Evolutionary conservation across 2,113 vertebrate genomes (phyloP).

Genomic region (Menura novaehollandiae): DNA sequence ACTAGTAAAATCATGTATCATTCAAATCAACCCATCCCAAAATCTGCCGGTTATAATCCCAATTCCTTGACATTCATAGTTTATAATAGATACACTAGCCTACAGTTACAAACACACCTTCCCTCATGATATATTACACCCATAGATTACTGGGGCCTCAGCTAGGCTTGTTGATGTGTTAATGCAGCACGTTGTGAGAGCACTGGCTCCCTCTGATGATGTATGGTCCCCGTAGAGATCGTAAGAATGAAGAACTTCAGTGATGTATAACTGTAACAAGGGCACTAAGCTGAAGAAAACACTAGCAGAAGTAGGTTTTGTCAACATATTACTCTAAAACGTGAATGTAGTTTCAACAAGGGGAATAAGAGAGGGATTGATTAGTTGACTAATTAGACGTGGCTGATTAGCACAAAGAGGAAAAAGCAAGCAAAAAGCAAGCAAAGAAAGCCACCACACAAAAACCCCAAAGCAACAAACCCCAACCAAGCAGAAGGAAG

Average conservation of each 20-base stretch:
- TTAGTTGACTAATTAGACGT: neutral
- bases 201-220: neutral
- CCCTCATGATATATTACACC: neutral
- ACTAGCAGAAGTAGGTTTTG: neutral
- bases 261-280: neutral
- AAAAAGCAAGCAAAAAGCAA: neutral
- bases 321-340: neutral
- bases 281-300: neutral
- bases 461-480: neutral
- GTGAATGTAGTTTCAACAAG: neutral
- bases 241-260: neutral
- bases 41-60: constrained; percentile 15
- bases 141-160: neutral
- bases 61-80: neutral
- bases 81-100: neutral
- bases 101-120: neutral
- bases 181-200: neutral
- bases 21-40: constrained; percentile 30
- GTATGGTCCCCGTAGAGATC: neutral
- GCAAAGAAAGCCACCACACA: neutral
- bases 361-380: neutral
- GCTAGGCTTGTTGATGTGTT: neutral
- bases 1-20: neutral
- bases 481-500: neutral
- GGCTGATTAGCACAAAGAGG: neutral